Conservation (phyloP, 2,888 invertebrate genomes). For the Hemithea aestivaria region DNA sequence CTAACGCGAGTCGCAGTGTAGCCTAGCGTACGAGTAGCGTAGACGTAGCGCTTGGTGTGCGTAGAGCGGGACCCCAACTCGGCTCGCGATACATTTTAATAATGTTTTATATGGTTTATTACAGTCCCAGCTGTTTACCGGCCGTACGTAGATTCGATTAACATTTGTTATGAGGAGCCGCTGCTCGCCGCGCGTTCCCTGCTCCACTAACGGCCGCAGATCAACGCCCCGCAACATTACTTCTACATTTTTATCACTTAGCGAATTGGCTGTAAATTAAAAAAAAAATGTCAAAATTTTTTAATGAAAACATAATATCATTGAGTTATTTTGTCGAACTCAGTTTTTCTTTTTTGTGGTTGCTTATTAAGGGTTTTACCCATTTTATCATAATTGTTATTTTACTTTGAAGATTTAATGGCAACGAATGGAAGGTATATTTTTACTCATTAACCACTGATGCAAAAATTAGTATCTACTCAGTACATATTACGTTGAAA, state of each 20-base stretch:
- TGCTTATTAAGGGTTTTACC: too few relatives aligned
- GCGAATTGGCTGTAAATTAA: slow-evolving; percentile 16
- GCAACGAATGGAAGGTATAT: too few relatives aligned
- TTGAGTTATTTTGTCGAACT: too few relatives aligned
- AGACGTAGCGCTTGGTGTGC: slow-evolving; percentile 37
- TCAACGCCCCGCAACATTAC: slow-evolving; percentile 22
- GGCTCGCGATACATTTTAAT: slow-evolving; percentile 37
- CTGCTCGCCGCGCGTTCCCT: slow-evolving; percentile 13
- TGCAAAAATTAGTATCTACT: too few relatives aligned
- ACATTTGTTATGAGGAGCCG: slow-evolving; percentile 48
- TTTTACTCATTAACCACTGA: too few relatives aligned
- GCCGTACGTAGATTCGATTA: slow-evolving; percentile 76
- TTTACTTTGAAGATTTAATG: too few relatives aligned
- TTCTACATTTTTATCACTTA: slow-evolving; percentile 23
- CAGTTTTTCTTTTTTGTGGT: too few relatives aligned
- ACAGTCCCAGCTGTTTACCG: slow-evolving; percentile 84
- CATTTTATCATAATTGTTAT: too few relatives aligned
- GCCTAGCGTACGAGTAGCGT: slow-evolving; percentile 24
- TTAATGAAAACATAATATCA: too few relatives aligned
- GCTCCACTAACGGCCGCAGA: slow-evolving; percentile 22
- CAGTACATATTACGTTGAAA: too few relatives aligned
- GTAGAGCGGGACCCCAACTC: slow-evolving; percentile 32
- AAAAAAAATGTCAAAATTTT: slow-evolving; percentile 9
- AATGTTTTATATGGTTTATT: slow-evolving; percentile 72
- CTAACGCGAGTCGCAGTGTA: slow-evolving; percentile 10